These are phyloP conservation scores for Hydractinia echinata DNA, from an alignment of 30 jellyfish, hydroid and myxozoan genomes.

Conservation along the genomic window DNA sequence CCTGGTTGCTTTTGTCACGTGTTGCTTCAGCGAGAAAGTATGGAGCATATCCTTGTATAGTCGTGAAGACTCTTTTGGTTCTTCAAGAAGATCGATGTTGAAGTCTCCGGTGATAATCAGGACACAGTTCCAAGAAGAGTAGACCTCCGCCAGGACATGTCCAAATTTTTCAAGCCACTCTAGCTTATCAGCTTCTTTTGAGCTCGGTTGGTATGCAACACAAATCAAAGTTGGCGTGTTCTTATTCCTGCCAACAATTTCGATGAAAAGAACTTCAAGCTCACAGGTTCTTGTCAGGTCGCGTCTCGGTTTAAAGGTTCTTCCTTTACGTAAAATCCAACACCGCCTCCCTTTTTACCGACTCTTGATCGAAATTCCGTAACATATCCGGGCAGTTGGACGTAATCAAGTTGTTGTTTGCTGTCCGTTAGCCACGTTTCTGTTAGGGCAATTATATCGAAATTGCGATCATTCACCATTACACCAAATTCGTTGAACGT, in stretches of 20 bases:
- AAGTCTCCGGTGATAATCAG: conserved; percentile 1
- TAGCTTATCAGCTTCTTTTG: too few species aligned
- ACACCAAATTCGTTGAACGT: too few species aligned
- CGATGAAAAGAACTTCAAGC: conserved; percentile 32
- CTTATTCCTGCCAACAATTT: conserved; percentile 34
- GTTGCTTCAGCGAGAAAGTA: conserved; percentile 43
- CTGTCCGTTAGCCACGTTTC: too few species aligned
- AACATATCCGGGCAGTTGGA: too few species aligned
- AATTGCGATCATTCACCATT: too few species aligned
- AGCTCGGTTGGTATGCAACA: conserved; percentile 19
- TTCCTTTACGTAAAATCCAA: conserved; percentile 34
- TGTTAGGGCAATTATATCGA: too few species aligned
- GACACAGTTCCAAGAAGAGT: neutral
- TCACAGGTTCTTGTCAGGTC: conserved; percentile 23
- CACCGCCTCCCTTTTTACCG: conserved; percentile 27
- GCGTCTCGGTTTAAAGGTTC: conserved; percentile 20
- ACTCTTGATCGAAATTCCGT: too few species aligned
- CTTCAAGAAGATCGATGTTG: neutral
- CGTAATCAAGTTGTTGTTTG: too few species aligned
- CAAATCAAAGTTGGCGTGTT: conserved; percentile 33
- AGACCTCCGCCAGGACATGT: neutral
- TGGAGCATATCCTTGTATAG: conserved; percentile 29
- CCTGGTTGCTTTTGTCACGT: conserved; percentile 46
- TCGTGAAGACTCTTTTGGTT: neutral
- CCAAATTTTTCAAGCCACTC: neutral